Evolutionary conservation across 2,888 invertebrate species (phyloP).

Genomic region (Drosophila mulleri): DNA sequence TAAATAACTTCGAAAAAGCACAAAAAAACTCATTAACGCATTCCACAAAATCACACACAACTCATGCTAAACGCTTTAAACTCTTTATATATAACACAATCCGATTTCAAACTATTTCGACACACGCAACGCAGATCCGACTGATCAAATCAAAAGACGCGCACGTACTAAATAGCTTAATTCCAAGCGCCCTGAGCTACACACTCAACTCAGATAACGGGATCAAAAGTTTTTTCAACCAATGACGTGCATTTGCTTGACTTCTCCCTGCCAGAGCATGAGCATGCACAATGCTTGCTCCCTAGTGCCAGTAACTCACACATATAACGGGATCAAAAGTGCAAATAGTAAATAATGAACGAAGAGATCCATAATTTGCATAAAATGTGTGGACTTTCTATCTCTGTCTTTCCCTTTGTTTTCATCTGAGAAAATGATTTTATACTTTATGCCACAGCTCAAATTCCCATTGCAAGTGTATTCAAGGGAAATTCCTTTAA

Average conservation of each 20-base stretch:
- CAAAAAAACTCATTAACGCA: too few relatives aligned
- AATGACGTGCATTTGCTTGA: background rate
- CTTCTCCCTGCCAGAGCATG: background rate
- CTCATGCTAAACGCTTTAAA: background rate
- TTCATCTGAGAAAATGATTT: background rate
- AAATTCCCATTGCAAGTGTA: background rate
- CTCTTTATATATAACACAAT: background rate
- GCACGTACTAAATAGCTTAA: conserved; percentile 4
- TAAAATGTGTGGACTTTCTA: background rate
- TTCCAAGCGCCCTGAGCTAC: background rate
- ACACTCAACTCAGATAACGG: background rate
- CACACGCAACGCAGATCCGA: background rate
- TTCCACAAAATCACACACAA: background rate
- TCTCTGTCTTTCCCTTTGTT: background rate
- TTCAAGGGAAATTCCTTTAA: conserved; percentile 40
- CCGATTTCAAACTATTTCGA: background rate
- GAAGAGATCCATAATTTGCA: background rate
- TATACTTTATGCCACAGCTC: background rate
- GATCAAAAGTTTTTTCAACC: conserved; percentile 1
- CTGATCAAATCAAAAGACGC: background rate
- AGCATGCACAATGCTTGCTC: background rate
- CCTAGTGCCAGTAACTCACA: background rate
- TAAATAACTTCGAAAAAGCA: background rate
- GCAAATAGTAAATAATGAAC: background rate
- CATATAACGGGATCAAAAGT: background rate